Evolutionary conservation across 1,140 invertebrate genomes (phyloP), one percentile per base, ranked within the genome.

Genomic region (Amyelois transitella): DNA sequence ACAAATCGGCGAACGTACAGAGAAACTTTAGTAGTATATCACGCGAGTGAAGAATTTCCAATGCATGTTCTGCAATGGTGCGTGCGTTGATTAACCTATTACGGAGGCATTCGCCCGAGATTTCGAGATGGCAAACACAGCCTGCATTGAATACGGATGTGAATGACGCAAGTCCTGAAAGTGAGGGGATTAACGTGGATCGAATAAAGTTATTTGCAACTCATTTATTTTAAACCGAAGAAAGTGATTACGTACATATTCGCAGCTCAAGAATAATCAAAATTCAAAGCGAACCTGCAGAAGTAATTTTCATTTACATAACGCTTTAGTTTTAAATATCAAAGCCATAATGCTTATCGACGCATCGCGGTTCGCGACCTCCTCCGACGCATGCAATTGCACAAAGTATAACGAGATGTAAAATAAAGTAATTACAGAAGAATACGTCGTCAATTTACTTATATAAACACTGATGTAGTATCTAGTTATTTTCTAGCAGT

Each of bases 41-140:
- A 79, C 74, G 80, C 80, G 51, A 75, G 55, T 51, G 28, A 43
- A 59, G 69, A 75, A 79, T 83, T 79, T 79, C 74, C 71, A 79
- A 75, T 76, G 69, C 68, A 63, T 61, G 79, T 72, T 62, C 66
- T 50, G 66, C 64, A 72, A 77, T 55, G 61, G 58, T 55, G 54
- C 54, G 55, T 54, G 32, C 56, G 53, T 55, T 28, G 44, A 24
- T 58, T 62, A 62, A 58, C 12, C 32, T 12, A 68, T 65, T 60
- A 44, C 18, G 58, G 50, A 69, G 69, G 20, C 12, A 69, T 74
- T 51, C 21, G 32, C 60, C 66, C 60, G 51, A 64, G 57, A 64
- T 65, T 55, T 19, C 25, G 25, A 38, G 12, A 38, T 14, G 17
- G 32, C 24, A 50, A 59, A 63, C 32, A 8, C 8, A 24, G 32